Evolutionary conservation across 2,797 vertebrate genomes (phyloP).

Genomic region (Simalia tracyae): DNA sequence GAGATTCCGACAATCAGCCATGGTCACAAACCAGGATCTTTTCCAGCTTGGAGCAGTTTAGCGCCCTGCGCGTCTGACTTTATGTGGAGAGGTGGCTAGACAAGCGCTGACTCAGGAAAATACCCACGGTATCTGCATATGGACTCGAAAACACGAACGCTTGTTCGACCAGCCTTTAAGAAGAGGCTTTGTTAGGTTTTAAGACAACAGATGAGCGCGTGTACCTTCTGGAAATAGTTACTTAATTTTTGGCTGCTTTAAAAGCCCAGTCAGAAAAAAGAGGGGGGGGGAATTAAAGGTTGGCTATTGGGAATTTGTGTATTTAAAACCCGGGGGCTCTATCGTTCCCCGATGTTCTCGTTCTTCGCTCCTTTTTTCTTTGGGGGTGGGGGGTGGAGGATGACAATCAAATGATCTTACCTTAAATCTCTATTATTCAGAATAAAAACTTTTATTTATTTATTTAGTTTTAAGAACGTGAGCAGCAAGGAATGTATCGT

Average conservation of each 20-base stretch:
- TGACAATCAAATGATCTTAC: conserved; percentile 62
- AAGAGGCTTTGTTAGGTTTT: not conserved
- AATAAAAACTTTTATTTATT: conserved; percentile 82
- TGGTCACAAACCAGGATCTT: not conserved
- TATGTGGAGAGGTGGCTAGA: not conserved
- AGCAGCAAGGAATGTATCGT: conserved; percentile 96
- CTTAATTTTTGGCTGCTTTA: not conserved
- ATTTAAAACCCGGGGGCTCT: conserved; percentile 7
- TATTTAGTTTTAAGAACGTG: conserved; percentile 78
- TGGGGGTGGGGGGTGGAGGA: not conserved
- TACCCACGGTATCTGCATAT: not conserved
- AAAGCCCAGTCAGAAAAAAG: not conserved
- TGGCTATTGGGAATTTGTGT: conserved; percentile 30
- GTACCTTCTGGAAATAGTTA: not conserved
- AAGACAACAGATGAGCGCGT: not conserved
- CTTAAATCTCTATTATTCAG: conserved; percentile 77
- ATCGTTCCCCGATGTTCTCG: not conserved
- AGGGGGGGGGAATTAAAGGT: not conserved
- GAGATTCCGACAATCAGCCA: not conserved
- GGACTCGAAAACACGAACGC: not conserved
- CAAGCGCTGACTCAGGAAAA: not conserved
- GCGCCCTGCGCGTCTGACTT: not conserved
- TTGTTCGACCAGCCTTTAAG: not conserved
- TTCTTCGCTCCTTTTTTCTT: not conserved
- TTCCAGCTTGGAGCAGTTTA: not conserved